These are phyloP conservation scores for Ornithorhynchus anatinus DNA, from an alignment of 2,113 vertebrate genomes.

Conservation along the genomic window DNA sequence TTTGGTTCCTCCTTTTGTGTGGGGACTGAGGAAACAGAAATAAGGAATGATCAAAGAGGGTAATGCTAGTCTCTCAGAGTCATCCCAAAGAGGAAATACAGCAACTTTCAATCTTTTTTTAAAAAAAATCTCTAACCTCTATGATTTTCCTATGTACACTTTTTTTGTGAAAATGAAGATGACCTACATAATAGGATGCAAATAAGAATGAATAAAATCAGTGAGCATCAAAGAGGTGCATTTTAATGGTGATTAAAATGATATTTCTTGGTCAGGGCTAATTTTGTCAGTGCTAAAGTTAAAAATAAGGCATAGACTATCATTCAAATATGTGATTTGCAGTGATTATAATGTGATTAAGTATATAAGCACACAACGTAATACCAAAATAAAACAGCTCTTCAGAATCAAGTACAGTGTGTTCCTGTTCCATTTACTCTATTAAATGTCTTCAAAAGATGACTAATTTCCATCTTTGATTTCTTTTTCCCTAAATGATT, in stretches of 20 bases:
- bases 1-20: background rate
- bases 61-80: too few species aligned
- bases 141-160: background rate
- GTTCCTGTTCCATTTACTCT: background rate
- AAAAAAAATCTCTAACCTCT: background rate
- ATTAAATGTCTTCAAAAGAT: background rate
- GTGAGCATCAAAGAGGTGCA: background rate
- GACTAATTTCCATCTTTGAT: background rate
- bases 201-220: background rate
- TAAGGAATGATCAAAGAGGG: too few species aligned
- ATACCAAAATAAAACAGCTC: background rate
- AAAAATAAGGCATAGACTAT: background rate
- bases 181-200: background rate
- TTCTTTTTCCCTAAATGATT: background rate
- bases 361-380: background rate
- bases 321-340: background rate
- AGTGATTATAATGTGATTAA: background rate
- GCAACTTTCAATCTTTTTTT: background rate
- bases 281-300: background rate
- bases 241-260: background rate
- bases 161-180: background rate
- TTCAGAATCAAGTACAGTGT: background rate
- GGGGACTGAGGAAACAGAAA: too few species aligned
- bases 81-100: too few species aligned
- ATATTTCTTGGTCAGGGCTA: background rate